Evolutionary conservation across 37 sponge, comb jelly and placozoan species (phyloP).

Genomic region (Halichondria panicea): DNA sequence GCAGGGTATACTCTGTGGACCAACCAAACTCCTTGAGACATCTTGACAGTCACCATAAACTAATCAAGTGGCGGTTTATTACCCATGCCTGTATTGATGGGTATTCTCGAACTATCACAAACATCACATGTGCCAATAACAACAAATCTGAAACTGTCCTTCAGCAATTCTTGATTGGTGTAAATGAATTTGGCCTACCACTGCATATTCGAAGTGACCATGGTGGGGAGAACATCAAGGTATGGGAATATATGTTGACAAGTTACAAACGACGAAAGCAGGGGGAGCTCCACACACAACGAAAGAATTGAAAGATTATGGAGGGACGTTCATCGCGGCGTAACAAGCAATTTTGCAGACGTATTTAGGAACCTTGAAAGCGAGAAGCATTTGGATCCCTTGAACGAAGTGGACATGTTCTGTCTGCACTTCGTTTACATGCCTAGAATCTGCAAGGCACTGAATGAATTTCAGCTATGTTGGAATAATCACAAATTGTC

Average conservation of each 20-base stretch:
- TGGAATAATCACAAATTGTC: constrained; percentile 56
- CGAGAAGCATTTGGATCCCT: constrained; percentile 12
- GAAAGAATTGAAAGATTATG: constrained; percentile 62
- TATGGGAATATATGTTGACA: constrained; percentile 54
- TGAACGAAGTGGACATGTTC: constrained; percentile 51
- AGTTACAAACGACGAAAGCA: constrained; percentile 5
- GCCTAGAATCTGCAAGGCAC: constrained; percentile 33
- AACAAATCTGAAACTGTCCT: constrained; percentile 37
- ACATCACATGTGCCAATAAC: constrained; percentile 23
- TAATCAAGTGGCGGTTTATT: constrained; percentile 34
- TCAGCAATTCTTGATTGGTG: constrained; percentile 7
- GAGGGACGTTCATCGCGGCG: constrained; percentile 50
- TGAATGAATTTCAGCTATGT: constrained; percentile 20
- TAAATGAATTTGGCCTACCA: constrained; percentile 22
- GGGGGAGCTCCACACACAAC: constrained; percentile 57
- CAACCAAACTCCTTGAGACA: constrained; percentile 42
- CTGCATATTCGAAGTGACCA: constrained; percentile 25
- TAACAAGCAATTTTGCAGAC: constrained; percentile 1
- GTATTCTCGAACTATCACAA: constrained; percentile 18
- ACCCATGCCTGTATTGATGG: constrained; percentile 42
- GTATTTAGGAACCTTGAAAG: constrained; percentile 33
- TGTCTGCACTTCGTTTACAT: constrained; percentile 48
- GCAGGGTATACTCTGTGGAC: constrained; percentile 20
- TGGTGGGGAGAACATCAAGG: constrained; percentile 42
- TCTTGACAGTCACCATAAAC: constrained; percentile 52